These are phyloP conservation scores for Coelopa frigida DNA, from an alignment of 1,140 invertebrate species.

Conservation along the genomic window DNA sequence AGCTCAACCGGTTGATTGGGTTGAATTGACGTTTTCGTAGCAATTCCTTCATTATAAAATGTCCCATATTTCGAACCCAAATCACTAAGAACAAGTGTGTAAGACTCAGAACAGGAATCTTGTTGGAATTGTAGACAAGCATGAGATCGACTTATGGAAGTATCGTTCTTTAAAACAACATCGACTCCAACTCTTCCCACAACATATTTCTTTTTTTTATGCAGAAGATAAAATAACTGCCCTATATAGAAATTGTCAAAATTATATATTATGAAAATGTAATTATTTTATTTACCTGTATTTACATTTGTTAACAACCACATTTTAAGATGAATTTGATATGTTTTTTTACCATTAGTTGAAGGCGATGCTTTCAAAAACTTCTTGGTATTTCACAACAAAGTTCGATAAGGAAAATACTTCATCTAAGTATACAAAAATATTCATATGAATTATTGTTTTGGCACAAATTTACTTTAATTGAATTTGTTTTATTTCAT, in stretches of 20 bases:
- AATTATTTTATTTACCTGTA: background rate
- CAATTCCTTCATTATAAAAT: slow-evolving; percentile 47
- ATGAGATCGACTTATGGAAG: slow-evolving; percentile 52
- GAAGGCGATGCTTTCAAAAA: too few species aligned
- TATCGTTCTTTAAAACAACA: slow-evolving; percentile 47
- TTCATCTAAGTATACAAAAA: too few species aligned
- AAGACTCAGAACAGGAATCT: too few species aligned
- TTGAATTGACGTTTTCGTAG: slow-evolving; percentile 8
- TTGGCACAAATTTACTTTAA: too few species aligned
- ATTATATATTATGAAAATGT: background rate
- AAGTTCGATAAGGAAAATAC: too few species aligned
- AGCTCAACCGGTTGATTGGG: slow-evolving; percentile 38
- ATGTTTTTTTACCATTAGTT: too few species aligned
- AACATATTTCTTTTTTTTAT: slow-evolving; percentile 22
- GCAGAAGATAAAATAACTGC: background rate
- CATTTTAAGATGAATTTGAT: too few species aligned
- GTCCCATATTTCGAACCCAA: slow-evolving; percentile 52
- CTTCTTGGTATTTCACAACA: too few species aligned
- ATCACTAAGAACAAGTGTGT: too few species aligned
- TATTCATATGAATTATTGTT: too few species aligned
- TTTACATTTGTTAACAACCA: slow-evolving; percentile 2
- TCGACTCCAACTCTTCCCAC: slow-evolving; percentile 33
- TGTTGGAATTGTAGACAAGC: slow-evolving; percentile 28
- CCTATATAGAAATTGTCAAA: background rate
- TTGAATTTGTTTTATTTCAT: too few species aligned